Percentiles rank a stretch among this genome's conserved stretches.
Evolutionary conservation across 2,113 vertebrate species (phyloP).

Genomic region (Corythornis madagascariensis): DNA sequence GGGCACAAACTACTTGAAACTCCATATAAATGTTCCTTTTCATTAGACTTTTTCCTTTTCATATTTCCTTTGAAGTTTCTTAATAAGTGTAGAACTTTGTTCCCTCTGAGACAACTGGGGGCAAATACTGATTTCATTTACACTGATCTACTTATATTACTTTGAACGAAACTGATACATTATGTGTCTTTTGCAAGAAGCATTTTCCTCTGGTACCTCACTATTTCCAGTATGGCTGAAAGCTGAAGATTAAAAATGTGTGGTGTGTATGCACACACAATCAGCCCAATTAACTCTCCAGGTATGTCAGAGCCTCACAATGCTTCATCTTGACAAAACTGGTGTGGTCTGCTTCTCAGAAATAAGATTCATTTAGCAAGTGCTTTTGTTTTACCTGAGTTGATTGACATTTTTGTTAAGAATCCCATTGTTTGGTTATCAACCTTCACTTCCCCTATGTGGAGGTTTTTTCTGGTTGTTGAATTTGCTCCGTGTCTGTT

Average conservation of each 20-base stretch:
- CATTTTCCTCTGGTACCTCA: background rate
- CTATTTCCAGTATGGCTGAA: background rate
- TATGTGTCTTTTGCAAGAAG: background rate
- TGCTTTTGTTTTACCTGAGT: background rate
- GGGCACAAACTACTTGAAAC: constrained; percentile 7
- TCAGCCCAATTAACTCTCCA: background rate
- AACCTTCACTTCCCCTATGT: background rate
- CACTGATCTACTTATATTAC: background rate
- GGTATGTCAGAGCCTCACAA: background rate
- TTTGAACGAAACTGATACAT: background rate
- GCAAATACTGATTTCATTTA: constrained; percentile 16
- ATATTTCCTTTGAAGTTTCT: constrained; percentile 42
- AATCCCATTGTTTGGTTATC: background rate
- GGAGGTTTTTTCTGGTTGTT: background rate
- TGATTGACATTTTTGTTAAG: background rate
- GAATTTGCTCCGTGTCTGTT: background rate
- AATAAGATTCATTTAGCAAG: background rate
- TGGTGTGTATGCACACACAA: background rate
- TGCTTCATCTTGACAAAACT: background rate
- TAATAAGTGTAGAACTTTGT: constrained; percentile 4
- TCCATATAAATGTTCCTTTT: background rate
- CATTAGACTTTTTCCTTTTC: constrained; percentile 21
- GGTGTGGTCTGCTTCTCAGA: background rate
- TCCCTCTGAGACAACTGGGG: background rate
- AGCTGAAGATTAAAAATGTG: background rate